A percentile compares a stretch with the other conserved stretches of the same genome.
Conservation (phyloP, 2,888 invertebrate genomes). For the Agrotis segetum region DNA sequence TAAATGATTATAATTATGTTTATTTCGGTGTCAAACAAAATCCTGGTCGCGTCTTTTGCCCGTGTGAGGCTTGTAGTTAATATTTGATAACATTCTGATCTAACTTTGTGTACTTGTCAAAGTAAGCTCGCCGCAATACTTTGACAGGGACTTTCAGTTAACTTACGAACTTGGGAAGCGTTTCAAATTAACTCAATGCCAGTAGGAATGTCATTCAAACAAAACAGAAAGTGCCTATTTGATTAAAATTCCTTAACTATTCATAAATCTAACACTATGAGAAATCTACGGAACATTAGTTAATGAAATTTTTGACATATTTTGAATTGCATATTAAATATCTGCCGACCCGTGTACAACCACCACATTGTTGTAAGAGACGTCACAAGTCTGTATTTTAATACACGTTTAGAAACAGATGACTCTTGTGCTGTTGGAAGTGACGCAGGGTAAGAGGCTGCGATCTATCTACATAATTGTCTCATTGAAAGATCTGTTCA, state of each 20-base stretch:
- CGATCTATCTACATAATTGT: conserved; percentile 71
- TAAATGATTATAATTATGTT: background rate
- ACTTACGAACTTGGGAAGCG: conserved; percentile 17
- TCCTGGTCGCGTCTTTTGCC: background rate
- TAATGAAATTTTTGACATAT: background rate
- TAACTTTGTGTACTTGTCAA: conserved; percentile 27
- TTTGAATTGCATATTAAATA: background rate
- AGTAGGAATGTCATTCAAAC: background rate
- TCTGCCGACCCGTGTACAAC: conserved; percentile 41
- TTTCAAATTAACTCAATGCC: conserved; percentile 8
- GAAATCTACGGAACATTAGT: background rate
- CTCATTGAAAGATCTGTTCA: conserved; percentile 78
- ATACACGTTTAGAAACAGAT: conserved; percentile 39
- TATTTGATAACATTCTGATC: conserved; percentile 1
- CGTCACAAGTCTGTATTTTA: conserved; percentile 28
- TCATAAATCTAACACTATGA: background rate
- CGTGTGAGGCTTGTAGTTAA: background rate
- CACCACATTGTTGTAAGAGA: conserved; percentile 13
- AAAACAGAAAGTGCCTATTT: background rate
- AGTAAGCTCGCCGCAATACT: conserved; percentile 49
- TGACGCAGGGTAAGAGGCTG: conserved; percentile 25
- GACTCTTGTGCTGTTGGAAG: conserved; percentile 14
- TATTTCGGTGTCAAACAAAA: background rate
- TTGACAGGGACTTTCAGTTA: conserved; percentile 27
- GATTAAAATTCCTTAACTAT: background rate